phyloP scores from a whole-genome alignment of 2,888 invertebrate species.

The Drosophila neonasuta region DNA sequence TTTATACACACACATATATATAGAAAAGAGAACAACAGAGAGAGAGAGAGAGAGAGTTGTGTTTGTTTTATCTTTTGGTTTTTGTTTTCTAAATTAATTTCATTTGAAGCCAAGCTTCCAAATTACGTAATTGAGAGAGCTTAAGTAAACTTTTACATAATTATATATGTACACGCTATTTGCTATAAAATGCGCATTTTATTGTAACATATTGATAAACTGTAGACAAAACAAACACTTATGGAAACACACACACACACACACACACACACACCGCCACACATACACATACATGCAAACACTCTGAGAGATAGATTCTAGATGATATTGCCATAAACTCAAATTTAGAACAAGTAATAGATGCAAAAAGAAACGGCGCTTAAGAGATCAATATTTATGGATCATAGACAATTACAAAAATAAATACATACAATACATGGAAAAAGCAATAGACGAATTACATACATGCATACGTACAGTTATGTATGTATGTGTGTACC shows the following conservation, averaged over 20 bases:
- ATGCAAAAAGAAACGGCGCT: constrained; percentile 19
- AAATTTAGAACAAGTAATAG: constrained; percentile 51
- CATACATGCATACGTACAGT: constrained; percentile 8
- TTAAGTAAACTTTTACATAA: constrained; percentile 55
- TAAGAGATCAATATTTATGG: constrained; percentile 29
- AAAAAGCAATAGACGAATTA: constrained; percentile 59
- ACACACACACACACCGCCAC: constrained; percentile 6
- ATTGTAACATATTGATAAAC: constrained; percentile 35
- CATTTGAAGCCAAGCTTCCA: constrained; percentile 66
- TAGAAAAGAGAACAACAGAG: constrained; percentile 2
- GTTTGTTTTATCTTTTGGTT: constrained; percentile 32
- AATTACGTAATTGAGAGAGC: constrained; percentile 71
- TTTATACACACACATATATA: constrained; percentile 26
- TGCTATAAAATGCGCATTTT: constrained; percentile 42
- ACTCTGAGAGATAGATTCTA: constrained; percentile 8
- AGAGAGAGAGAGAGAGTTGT: constrained; percentile 30
- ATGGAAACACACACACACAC: constrained; percentile 6
- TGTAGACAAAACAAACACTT: constrained; percentile 34
- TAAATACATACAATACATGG: constrained; percentile 28
- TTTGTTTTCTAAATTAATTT: constrained; percentile 65
- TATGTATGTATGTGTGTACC: constrained; percentile 10
- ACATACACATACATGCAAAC: constrained; percentile 30
- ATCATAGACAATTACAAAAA: constrained; percentile 38
- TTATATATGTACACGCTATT: constrained; percentile 37
- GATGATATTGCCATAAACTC: constrained; percentile 57